Evolutionary conservation across 1,140 invertebrate species (phyloP).

Genomic region (Cardiocondyla obscurior): DNA sequence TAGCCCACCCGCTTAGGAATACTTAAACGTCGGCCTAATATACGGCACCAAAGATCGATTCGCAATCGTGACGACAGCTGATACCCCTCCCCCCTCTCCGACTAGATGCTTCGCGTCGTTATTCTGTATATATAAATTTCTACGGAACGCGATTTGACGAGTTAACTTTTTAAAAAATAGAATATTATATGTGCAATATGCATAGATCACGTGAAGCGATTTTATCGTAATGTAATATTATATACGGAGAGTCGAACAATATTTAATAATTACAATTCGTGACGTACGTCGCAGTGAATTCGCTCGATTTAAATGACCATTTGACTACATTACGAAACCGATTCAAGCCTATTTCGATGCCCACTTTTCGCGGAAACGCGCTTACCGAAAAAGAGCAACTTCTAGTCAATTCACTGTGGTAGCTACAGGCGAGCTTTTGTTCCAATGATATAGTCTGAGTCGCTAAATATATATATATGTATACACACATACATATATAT

Average conservation of each 20-base stretch:
- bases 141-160: background rate
- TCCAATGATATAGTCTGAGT: constrained; percentile 19
- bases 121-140: too few species aligned
- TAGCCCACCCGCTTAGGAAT: constrained; percentile 70
- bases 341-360: constrained; percentile 20
- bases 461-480: constrained; percentile 22
- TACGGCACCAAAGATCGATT: constrained; percentile 15
- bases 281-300: background rate
- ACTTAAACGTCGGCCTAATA: constrained; percentile 66
- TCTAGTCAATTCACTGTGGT: constrained; percentile 36
- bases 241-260: background rate
- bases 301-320: background rate
- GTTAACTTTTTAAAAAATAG: constrained; percentile 1
- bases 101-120: background rate
- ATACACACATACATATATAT: background rate
- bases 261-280: constrained; percentile 5
- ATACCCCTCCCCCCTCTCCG: too few species aligned
- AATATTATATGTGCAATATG: background rate
- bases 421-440: constrained; percentile 60
- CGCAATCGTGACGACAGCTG: background rate
- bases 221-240: background rate
- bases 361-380: constrained; percentile 6
- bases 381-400: constrained; percentile 45
- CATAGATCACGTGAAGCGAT: background rate
- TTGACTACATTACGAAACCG: background rate